Base-by-base conservation (phyloP, 2,113 vertebrate genomes). In the Thymallus thymallus region DNA sequence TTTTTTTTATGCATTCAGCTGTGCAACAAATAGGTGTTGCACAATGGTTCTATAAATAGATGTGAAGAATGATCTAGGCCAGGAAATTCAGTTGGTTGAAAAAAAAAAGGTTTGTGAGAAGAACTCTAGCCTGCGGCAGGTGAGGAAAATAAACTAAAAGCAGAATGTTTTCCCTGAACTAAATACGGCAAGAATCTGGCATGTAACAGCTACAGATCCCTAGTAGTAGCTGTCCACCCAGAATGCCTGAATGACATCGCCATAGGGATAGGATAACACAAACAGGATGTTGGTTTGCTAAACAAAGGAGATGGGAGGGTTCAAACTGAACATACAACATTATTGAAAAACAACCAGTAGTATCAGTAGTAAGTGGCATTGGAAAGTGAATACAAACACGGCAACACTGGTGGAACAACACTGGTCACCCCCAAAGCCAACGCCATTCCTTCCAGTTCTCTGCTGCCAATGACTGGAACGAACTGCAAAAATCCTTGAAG, bases 261-360 rank as follows among this genome's bases (percentile, higher is more conserved):
- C 55, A 73, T 29, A 32, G 61, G 48, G 9, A 41, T 41, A 41
- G 35, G 35, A 41, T 7, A 41, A 62, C 67, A 78, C 67, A 69
- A 22, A 73, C 55, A 20, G 68, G 65, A 55, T 73, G 61, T 62
- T 64, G 29, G 45, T 48, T 58, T 62, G 22, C 32, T 23, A 3
- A 65, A 45, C 35, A 72, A 12, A 45, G 35, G 66, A 62, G 58
- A 30, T 2, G 0, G 48, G 30, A 29, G 29, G 26, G 23, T 6
- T 41, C 56, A 46, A 58, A 75, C 24, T 62, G 74, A 26, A 69
- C 62, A 22, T 29, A 29, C 26, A 64, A 29, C 23, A 64, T 14
- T 26, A 22, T 62, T 29, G 62, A 30, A 64, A 26, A 29, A 4
- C 23, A 64, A 30, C 62, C 62, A 30, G 24, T n/a, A n/a, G n/a